Conservation (phyloP, 2,797 vertebrate species). For the Labeo calbasu region DNA sequence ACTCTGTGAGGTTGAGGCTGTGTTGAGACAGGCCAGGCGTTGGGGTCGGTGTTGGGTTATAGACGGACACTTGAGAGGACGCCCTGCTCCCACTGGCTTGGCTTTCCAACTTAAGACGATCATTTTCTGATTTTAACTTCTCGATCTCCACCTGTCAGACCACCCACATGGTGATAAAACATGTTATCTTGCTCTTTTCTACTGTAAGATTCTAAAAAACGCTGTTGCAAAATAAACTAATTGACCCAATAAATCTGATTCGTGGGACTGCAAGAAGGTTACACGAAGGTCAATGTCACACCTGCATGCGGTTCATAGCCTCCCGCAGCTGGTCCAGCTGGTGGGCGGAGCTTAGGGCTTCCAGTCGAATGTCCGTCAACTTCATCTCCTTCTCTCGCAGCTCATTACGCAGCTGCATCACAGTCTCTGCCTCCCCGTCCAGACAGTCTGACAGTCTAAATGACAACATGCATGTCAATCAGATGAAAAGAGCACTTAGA, state of each 20-base stretch:
- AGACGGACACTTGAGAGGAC: slow-evolving; percentile 89
- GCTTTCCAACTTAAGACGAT: slow-evolving; percentile 91
- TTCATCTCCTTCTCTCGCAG: slow-evolving; percentile 99
- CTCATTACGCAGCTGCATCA: slow-evolving; percentile 94
- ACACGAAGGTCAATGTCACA: slow-evolving; percentile 58
- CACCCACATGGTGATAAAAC: slow-evolving; percentile 21
- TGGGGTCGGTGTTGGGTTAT: slow-evolving; percentile 74
- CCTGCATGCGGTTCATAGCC: slow-evolving; percentile 99
- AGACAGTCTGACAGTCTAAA: slow-evolving; percentile 90
- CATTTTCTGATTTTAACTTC: slow-evolving; percentile 93
- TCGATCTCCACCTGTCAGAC: slow-evolving; percentile 88
- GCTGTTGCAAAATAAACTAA: not conserved
- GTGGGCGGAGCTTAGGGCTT: slow-evolving; percentile 96
- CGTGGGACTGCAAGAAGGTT: not conserved
- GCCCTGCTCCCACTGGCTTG: slow-evolving; percentile 85
- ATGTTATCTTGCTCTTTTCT: not conserved
- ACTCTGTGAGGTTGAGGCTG: slow-evolving; percentile 92
- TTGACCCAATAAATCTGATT: not conserved
- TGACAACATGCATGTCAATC: not conserved
- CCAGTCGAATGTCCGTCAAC: slow-evolving; percentile 94
- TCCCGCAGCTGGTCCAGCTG: slow-evolving; percentile 97
- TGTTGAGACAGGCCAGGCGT: slow-evolving; percentile 86
- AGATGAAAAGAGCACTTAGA: not conserved
- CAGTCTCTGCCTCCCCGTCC: slow-evolving; percentile 91
- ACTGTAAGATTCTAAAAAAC: too few species aligned